phyloP scores from a whole-genome alignment of 1,140 invertebrate species.

The Aphelenchoides avenae region DNA sequence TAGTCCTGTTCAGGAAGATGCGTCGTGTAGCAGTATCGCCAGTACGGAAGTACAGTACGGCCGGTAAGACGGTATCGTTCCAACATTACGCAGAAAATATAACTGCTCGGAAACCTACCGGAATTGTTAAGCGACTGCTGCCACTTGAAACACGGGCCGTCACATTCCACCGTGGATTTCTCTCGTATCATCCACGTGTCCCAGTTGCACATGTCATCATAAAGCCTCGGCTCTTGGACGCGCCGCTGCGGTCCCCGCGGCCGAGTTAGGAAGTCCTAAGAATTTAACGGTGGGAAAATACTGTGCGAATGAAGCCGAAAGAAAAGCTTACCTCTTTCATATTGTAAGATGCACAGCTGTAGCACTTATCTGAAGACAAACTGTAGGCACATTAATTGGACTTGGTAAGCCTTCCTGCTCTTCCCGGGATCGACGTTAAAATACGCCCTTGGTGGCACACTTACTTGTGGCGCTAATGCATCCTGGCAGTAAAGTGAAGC shows the following conservation, averaged over 20 bases:
- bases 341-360: conserved; percentile 32
- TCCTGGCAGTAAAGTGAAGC: no score
- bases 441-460: no score
- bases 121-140: conserved; percentile 37
- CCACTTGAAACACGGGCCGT: conserved; percentile 34
- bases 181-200: conserved; percentile 31
- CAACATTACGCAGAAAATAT: no score
- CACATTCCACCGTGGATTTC: conserved; percentile 24
- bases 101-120: no score
- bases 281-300: conserved; percentile 5
- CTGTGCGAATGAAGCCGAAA: not conserved
- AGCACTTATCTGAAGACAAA: conserved; percentile 41
- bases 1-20: no score
- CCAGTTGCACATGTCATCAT: conserved; percentile 31
- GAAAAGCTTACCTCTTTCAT: conserved; percentile 28
- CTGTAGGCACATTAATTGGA: no score
- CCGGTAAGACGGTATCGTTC: no score
- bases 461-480: no score
- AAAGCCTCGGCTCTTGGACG: conserved; percentile 17
- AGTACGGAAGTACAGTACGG: no score
- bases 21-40: no score
- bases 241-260: conserved; percentile 24
- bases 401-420: no score
- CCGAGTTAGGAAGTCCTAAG: conserved; percentile 33
- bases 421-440: no score